phyloP scores from a whole-genome alignment of 37 sponge, comb jelly and placozoan genomes.

The Beroe ovata region DNA sequence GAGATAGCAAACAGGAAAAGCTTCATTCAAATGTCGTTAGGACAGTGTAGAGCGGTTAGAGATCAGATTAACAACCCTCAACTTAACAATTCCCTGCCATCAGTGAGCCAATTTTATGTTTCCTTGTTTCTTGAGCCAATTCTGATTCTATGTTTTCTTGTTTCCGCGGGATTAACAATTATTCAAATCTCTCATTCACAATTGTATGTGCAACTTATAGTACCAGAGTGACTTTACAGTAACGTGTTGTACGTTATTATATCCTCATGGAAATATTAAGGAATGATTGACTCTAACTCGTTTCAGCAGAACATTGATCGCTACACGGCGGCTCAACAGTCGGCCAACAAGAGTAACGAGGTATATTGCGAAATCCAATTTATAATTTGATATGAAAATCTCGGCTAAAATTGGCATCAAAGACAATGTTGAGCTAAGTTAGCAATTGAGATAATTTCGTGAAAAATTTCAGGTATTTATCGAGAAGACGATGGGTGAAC shows the following conservation, averaged over 20 bases:
- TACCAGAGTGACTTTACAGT: too few species aligned
- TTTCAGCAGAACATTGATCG: slow-evolving; percentile 62
- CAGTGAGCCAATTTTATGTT: background rate
- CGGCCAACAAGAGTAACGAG: slow-evolving; percentile 56
- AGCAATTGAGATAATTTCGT: too few species aligned
- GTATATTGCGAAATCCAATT: background rate
- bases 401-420: background rate
- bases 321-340: slow-evolving; percentile 48
- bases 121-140: too few species aligned
- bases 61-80: slow-evolving; percentile 5
- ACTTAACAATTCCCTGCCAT: background rate
- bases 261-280: too few species aligned
- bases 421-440: too few species aligned
- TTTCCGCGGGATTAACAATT: too few species aligned
- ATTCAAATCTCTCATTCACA: too few species aligned
- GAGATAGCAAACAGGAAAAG: slow-evolving; percentile 52
- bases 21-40: slow-evolving; percentile 44
- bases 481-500: slow-evolving; percentile 44
- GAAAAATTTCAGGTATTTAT: slow-evolving; percentile 52
- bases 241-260: too few species aligned
- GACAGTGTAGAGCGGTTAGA: slow-evolving; percentile 27
- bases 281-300: too few species aligned
- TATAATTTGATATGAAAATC: background rate
- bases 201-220: too few species aligned
- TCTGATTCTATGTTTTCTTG: too few species aligned